Evolutionary conservation across 2,888 invertebrate species (phyloP), one percentile per base, ranked within the genome.

Genomic region (Volucella inanis): DNA sequence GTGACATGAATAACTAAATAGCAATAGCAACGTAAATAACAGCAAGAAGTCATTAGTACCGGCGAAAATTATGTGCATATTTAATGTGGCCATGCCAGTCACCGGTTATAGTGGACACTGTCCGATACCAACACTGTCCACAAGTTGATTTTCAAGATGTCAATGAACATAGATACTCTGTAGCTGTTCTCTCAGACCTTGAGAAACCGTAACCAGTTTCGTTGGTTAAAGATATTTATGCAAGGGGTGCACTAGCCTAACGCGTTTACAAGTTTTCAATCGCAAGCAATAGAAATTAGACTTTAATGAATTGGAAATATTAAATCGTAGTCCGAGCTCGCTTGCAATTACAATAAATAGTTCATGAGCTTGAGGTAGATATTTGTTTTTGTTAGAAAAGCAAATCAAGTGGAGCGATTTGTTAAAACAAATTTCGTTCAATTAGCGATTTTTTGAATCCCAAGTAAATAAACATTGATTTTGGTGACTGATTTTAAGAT

Each of bases 1-100:
- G 84, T 84, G 84, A 79, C 75, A 31, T 61, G 80, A 70, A 84
- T 84, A 84, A 84, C 84, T 84, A 75, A 84, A 84, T 80, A 79
- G 61, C 64, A 80, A 84, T 65, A 84, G 70, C 74, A 75, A 68
- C n/a, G 39, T 65, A 71, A 54, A 65, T 67, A 80, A 75, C 79
- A 61, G 84, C 65, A 65, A 79, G 75, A 75, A 70, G 79, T 79
- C 84, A 80, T 79, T 84, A 79, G 80, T 80, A 71, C 70, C 67
- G 54, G 54, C 49, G 75, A 71, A 52, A 65, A 79, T 76, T 76
- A 75, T 75, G 79, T 80, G 84, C 75, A 84, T 79, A 79, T 70
- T 75, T 75, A 54, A 79, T 84, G 70, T 11, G 31, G 39, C 22
- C 9, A 14, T 9, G 12, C 31, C 41, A 38, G 8, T n/a, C 39